Percentiles rank a stretch among this genome's conserved stretches.
Evolutionary conservation across 2,888 invertebrate genomes (phyloP).

Genomic region (Mythimna ferrago): DNA sequence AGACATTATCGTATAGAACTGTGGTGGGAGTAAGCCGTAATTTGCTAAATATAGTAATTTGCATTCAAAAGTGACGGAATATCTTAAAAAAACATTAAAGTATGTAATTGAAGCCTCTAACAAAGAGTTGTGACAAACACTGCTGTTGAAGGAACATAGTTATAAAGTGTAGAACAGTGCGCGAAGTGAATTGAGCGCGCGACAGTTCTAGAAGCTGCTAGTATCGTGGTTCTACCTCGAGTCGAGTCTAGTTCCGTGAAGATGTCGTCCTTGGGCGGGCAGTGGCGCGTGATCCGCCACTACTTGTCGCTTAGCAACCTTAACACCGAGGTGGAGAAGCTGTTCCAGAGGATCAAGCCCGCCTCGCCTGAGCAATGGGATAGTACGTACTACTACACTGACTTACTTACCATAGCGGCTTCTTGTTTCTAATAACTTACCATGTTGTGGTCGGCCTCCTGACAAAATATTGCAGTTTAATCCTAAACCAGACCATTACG

Average conservation of each 20-base stretch:
- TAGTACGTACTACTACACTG: conserved; percentile 75
- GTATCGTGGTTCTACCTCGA: not conserved
- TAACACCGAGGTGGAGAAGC: conserved; percentile 82
- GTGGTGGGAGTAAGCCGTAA: not conserved
- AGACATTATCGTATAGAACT: conserved; percentile 28
- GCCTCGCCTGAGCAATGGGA: conserved; percentile 85
- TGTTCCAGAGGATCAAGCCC: conserved; percentile 81
- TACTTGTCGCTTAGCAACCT: conserved; percentile 82
- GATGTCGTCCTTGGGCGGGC: conserved; percentile 85
- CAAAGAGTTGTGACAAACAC: conserved; percentile 9
- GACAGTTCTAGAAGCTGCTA: conserved; percentile 47
- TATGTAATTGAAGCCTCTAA: not conserved
- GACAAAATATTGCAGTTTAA: too few relatives aligned
- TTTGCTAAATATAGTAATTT: not conserved
- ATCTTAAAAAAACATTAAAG: conserved; percentile 13
- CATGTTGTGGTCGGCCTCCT: not conserved
- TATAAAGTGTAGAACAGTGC: conserved; percentile 5
- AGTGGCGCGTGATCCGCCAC: conserved; percentile 85
- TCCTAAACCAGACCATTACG: not conserved
- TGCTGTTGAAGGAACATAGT: conserved; percentile 9
- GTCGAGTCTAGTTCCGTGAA: conserved; percentile 10
- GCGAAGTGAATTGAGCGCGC: conserved; percentile 21
- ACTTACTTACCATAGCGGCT: not conserved
- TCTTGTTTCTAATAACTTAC: not conserved
- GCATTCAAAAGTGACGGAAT: conserved; percentile 7